Conservation (phyloP, 2,797 vertebrate genomes). For the Coranthus polyacanthus region DNA sequence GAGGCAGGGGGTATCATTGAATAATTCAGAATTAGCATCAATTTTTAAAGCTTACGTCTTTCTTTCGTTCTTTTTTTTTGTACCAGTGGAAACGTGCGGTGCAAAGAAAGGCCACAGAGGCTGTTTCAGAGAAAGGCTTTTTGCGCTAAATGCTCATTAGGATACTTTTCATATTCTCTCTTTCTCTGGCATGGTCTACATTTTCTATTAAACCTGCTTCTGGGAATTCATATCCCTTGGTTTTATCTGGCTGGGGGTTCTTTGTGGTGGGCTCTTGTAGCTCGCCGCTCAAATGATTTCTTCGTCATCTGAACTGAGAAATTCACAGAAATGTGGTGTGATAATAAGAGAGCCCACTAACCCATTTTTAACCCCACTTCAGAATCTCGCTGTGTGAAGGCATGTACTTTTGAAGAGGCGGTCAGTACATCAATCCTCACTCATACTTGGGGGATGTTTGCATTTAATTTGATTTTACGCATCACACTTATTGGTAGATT, state of each 20-base stretch:
- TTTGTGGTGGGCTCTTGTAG: constrained; percentile 37
- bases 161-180: constrained; percentile 67
- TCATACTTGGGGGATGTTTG: constrained; percentile 20
- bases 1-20: constrained; percentile 73
- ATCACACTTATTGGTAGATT: not conserved
- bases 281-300: constrained; percentile 42
- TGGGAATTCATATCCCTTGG: constrained; percentile 58
- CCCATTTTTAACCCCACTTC: constrained; percentile 51
- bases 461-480: constrained; percentile 6
- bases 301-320: constrained; percentile 47
- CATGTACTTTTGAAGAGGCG: constrained; percentile 8
- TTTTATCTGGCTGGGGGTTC: constrained; percentile 48
- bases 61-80: constrained; percentile 29
- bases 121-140: constrained; percentile 55
- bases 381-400: constrained; percentile 15
- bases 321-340: constrained; percentile 52
- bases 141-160: constrained; percentile 79
- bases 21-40: constrained; percentile 84
- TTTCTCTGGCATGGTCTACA: constrained; percentile 45
- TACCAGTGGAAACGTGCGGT: constrained; percentile 61
- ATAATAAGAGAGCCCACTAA: constrained; percentile 54
- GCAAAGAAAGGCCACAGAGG: constrained; percentile 69
- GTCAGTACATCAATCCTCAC: constrained; percentile 20
- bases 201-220: constrained; percentile 63
- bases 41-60: constrained; percentile 79